phyloP scores from a whole-genome alignment of 1,140 invertebrate genomes.

The Sitodiplosis mosellana region DNA sequence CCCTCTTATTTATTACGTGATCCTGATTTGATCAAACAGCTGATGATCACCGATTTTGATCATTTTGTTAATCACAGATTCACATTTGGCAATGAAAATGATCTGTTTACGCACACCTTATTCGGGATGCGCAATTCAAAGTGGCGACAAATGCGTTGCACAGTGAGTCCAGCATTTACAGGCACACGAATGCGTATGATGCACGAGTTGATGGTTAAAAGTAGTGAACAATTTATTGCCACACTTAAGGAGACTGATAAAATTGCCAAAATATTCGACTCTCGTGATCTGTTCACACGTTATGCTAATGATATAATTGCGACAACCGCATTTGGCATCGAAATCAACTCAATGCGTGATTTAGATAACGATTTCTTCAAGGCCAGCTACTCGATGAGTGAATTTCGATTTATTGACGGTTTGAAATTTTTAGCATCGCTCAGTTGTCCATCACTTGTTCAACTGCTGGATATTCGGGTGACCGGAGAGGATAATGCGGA shows the following conservation, averaged over 20 bases:
- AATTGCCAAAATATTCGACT: conserved; percentile 4
- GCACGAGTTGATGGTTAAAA: conserved; percentile 13
- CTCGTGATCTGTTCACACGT: conserved; percentile 16
- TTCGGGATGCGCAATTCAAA: background rate
- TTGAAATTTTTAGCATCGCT: background rate
- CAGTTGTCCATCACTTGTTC: background rate
- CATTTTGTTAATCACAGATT: conserved; percentile 26
- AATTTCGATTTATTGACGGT: background rate
- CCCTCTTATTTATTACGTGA: conserved; percentile 9
- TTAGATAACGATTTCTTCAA: conserved; percentile 21
- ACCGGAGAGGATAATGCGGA: background rate
- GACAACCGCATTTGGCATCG: conserved; percentile 24
- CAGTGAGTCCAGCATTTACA: conserved; percentile 11
- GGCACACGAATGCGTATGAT: conserved; percentile 19
- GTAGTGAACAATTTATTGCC: conserved; percentile 3
- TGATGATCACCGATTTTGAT: conserved; percentile 9
- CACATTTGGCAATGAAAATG: background rate
- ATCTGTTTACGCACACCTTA: background rate
- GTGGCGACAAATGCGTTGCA: too few relatives aligned
- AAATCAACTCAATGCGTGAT: conserved; percentile 20
- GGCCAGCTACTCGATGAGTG: conserved; percentile 4
- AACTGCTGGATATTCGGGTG: background rate
- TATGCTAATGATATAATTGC: conserved; percentile 34
- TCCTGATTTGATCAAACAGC: conserved; percentile 27
- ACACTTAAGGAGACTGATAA: background rate